Base-by-base conservation (phyloP, 2,113 vertebrate species). In the Bambusicola thoracicus region DNA sequence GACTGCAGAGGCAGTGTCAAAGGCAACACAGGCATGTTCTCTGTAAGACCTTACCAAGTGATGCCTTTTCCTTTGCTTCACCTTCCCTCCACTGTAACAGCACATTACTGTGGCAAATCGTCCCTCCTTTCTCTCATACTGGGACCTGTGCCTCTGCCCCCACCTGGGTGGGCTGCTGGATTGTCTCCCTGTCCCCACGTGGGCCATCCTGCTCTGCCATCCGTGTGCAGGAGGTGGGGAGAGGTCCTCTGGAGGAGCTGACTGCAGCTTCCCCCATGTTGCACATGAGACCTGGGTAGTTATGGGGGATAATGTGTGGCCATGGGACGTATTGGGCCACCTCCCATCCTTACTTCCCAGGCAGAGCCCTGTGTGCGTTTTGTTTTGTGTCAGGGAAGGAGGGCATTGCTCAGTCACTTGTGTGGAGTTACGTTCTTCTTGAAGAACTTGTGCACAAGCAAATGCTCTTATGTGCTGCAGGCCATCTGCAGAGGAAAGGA, bases 281-380 rank as follows among this genome's bases (percentile, higher is more conserved):
- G 32, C 15, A 3, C 8, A 38, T 55, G 46, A 72, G 46, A 13
- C 51, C 18, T 24, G 56, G 48, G 51, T 49, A 15, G 9, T 12
- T 38, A 8, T 7, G 36, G 69, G 3, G 25, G 51, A 16, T 29
- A 14, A 53, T 27, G 5, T 29, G 51, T 21, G 55, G 11, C 65
- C 1, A 0, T 66, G 65, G 41, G 24, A 34, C 1, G 1, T 0
- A 0, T 12, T 2, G 3, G 36, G 44, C 9, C 10, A 32, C n/a
- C 13, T 59, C 20, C 58, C 84, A 67, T 38, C 66, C 30, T 8
- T 15, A 20, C n/a, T 87, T 61, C 63, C 87, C 78, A 61, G 53
- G 61, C 69, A 58, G 51, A 67, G 56, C 41, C 49, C 22, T 36
- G 40, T 15, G 46, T 22, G 1, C 0, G 0, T 38, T 34, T 1